Conservation (phyloP, 2,797 vertebrate genomes). For the Chromobotia macracanthus region DNA sequence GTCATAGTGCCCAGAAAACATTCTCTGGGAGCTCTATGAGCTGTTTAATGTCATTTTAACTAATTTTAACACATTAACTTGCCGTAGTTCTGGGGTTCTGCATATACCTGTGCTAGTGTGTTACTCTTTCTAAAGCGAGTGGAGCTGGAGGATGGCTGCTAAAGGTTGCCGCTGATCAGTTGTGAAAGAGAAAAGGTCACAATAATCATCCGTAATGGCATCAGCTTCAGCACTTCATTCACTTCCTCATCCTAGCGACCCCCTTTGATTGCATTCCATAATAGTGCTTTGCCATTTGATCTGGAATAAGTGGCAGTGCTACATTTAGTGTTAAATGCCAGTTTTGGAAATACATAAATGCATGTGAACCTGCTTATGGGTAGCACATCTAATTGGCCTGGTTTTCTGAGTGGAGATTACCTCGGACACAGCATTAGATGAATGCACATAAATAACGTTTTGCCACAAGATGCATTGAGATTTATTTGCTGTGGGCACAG, state of each 20-base stretch:
- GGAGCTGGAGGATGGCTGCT: constrained; percentile 73
- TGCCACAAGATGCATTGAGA: background rate
- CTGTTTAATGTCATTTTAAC: background rate
- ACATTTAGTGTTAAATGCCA: constrained; percentile 62
- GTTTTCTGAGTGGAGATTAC: background rate
- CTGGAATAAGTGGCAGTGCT: constrained; percentile 65
- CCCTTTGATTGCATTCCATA: constrained; percentile 44
- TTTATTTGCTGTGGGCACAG: background rate
- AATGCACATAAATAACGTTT: background rate
- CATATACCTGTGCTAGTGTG: constrained; percentile 2
- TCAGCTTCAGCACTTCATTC: constrained; percentile 62
- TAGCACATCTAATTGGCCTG: background rate
- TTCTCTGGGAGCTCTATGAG: background rate
- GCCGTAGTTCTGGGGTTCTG: background rate
- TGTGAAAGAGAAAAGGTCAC: constrained; percentile 87
- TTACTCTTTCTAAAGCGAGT: constrained; percentile 46
- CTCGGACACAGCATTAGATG: background rate
- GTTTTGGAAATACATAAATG: constrained; percentile 7
- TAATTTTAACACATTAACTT: background rate
- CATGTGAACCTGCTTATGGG: background rate
- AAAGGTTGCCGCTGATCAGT: constrained; percentile 81
- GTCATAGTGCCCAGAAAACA: background rate
- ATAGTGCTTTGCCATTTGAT: constrained; percentile 51
- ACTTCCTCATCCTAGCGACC: constrained; percentile 48
- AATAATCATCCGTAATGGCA: constrained; percentile 70